Percentiles rank a stretch among this genome's conserved stretches.
These are phyloP conservation scores for Acyrthosiphon pisum DNA, from an alignment of 1,140 invertebrate species.

Conservation along the genomic window DNA sequence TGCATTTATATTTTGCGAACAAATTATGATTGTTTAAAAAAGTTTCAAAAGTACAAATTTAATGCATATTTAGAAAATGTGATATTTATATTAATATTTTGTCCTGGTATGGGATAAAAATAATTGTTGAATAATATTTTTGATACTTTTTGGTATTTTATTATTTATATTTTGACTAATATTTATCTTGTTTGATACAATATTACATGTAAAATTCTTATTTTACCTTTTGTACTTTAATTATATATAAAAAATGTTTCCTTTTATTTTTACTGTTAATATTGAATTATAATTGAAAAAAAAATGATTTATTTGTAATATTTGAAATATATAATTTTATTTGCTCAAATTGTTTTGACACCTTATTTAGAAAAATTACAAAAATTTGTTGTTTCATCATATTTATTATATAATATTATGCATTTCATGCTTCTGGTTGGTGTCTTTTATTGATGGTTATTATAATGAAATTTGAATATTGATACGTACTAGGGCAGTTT, in stretches of 20 bases:
- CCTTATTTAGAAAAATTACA: not conserved
- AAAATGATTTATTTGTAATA: not conserved
- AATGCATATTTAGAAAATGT: not conserved
- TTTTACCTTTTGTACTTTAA: not conserved
- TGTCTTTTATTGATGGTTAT: not conserved
- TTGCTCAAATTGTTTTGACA: constrained; percentile 9
- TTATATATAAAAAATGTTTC: not conserved
- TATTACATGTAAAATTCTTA: not conserved
- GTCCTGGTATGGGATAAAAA: not conserved
- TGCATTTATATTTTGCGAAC: not conserved
- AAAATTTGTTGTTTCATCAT: not conserved
- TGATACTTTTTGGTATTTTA: not conserved
- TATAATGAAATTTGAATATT: not conserved
- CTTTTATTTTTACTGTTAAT: not conserved
- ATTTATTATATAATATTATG: not conserved
- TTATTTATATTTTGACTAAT: constrained; percentile 8
- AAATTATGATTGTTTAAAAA: not conserved
- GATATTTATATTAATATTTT: not conserved
- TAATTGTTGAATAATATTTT: not conserved
- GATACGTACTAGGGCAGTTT: not conserved
- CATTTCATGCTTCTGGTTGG: not conserved
- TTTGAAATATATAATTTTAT: constrained; percentile 22
- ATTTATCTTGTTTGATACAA: not conserved
- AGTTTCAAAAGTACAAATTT: not conserved
- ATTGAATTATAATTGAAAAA: not conserved